These are phyloP conservation scores for Pao palembangensis DNA, from an alignment of 2,113 vertebrate species.

Conservation along the genomic window DNA sequence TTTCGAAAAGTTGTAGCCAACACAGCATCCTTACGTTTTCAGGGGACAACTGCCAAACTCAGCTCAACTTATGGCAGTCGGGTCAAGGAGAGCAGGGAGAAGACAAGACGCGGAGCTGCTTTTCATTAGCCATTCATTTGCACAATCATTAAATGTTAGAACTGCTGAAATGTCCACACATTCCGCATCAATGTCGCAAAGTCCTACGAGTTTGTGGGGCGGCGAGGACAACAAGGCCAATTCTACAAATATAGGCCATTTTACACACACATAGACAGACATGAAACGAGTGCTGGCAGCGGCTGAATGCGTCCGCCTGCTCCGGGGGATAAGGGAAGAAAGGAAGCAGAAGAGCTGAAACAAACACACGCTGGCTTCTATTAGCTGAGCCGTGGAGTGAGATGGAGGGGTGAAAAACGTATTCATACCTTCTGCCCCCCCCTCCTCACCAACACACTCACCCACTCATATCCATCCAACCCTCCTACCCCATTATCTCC, in stretches of 20 bases:
- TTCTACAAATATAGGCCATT: conserved; percentile 33
- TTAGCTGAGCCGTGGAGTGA: conserved; percentile 63
- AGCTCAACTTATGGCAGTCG: conserved; percentile 28
- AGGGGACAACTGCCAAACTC: conserved; percentile 28
- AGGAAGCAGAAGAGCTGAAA: conserved; percentile 71
- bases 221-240: conserved; percentile 50
- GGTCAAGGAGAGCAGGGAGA: conserved; percentile 20
- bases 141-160: conserved; percentile 19
- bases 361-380: conserved; percentile 75
- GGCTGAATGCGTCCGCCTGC: conserved; percentile 62
- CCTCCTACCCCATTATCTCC: conserved; percentile 72
- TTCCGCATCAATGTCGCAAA: conserved; percentile 22
- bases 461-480: conserved; percentile 20
- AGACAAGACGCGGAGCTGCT: conserved; percentile 33
- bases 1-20: conserved; percentile 41
- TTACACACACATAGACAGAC: conserved; percentile 20
- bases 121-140: conserved; percentile 30
- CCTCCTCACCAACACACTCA: conserved; percentile 2
- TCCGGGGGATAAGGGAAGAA: conserved; percentile 62
- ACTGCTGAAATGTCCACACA: conserved; percentile 8
- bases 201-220: conserved; percentile 30
- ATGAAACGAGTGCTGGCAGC: conserved; percentile 31
- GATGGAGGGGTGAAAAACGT: conserved; percentile 61
- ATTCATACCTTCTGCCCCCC: conserved; percentile 54
- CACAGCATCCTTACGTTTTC: conserved; percentile 42